These are phyloP conservation scores for Paracentrotus lividus DNA, from an alignment of 53 echinoderm and acorn worm genomes.

Conservation along the genomic window DNA sequence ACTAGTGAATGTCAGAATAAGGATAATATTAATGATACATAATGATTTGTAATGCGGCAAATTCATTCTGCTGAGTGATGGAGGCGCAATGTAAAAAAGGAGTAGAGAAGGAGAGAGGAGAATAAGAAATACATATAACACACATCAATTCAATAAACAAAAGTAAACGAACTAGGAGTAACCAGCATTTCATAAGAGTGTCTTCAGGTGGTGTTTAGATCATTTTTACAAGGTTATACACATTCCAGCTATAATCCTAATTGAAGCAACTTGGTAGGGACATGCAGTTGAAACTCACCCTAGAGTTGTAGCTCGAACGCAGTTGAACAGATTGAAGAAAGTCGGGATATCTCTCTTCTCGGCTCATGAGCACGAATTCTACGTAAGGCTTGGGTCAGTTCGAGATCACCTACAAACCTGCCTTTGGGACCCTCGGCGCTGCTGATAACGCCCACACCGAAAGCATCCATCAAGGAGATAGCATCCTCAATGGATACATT, in stretches of 20 bases:
- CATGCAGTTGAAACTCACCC: constrained; percentile 64
- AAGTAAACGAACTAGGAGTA: no score
- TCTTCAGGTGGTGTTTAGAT: no score
- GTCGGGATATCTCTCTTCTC: constrained; percentile 73
- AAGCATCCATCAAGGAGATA: constrained; percentile 80
- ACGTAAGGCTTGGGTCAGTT: constrained; percentile 77
- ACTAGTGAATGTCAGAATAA: no score
- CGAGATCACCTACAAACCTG: constrained; percentile 78
- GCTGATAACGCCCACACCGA: constrained; percentile 81
- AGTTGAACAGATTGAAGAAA: constrained; percentile 63
- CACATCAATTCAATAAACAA: no score
- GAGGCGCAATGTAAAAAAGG: no score
- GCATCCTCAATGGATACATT: constrained; percentile 76
- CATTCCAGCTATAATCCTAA: constrained; percentile 71
- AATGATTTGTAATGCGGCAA: no score
- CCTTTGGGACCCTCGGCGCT: constrained; percentile 77
- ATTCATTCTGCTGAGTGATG: no score
- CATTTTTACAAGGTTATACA: no score
- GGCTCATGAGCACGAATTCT: constrained; percentile 80
- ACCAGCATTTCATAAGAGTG: no score
- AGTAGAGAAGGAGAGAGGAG: no score
- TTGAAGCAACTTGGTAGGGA: constrained; percentile 66
- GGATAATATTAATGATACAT: no score
- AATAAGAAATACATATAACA: no score
- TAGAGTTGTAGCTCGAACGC: constrained; percentile 65